A percentile compares a stretch with the other conserved stretches of the same genome.
Evolutionary conservation across 2,113 vertebrate species (phyloP).

Genomic region (Caretta caretta): DNA sequence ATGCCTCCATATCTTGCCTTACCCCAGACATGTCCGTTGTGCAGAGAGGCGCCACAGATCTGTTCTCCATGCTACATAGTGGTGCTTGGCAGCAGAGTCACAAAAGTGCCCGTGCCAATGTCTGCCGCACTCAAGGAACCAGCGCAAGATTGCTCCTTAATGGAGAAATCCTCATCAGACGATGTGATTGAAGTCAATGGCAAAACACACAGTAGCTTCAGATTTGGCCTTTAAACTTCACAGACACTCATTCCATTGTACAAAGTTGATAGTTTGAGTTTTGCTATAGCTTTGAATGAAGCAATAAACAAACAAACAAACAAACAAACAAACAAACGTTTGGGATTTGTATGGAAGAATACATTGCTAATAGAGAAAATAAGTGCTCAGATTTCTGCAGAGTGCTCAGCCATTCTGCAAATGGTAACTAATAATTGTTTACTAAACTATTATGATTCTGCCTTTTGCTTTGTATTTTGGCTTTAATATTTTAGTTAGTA

Average conservation of each 20-base stretch:
- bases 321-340: background rate
- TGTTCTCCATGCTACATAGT: background rate
- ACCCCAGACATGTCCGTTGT: background rate
- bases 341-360: background rate
- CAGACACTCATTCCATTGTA: background rate
- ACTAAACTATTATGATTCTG: background rate
- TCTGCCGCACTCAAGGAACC: background rate
- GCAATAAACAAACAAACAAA: background rate
- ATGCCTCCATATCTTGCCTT: background rate
- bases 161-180: background rate
- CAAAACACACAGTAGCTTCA: background rate
- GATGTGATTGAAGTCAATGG: background rate
- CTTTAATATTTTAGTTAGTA: slow-evolving; percentile 3
- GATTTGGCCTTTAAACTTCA: background rate
- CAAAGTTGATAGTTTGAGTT: background rate
- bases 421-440: background rate
- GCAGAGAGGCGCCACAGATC: background rate
- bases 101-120: background rate
- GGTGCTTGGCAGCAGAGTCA: background rate
- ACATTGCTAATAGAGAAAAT: background rate
- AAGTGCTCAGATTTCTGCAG: background rate
- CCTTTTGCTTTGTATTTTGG: background rate
- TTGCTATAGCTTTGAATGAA: background rate
- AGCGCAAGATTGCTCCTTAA: background rate
- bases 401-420: background rate